Percentiles rank a stretch among this genome's conserved stretches.
Evolutionary conservation across 1,140 invertebrate species (phyloP).

Genomic region (Euglossa dilemma): DNA sequence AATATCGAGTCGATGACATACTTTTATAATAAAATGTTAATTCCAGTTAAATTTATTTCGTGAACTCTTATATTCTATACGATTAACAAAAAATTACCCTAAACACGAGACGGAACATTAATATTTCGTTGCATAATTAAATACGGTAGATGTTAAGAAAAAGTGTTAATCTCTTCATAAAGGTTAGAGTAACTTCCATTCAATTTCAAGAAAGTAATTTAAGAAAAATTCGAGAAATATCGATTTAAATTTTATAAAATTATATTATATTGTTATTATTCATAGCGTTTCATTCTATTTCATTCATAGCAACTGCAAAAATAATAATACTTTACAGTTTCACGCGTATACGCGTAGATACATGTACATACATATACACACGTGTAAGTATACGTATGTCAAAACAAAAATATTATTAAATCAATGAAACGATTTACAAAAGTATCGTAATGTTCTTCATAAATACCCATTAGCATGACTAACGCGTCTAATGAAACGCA

Average conservation of each 20-base stretch:
- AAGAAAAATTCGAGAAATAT: neutral
- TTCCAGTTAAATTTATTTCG: neutral
- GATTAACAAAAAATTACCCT: neutral
- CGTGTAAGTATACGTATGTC: neutral
- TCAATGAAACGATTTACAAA: neutral
- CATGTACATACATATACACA: neutral
- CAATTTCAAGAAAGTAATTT: neutral
- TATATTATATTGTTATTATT: neutral
- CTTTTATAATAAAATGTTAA: neutral
- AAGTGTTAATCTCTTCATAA: neutral
- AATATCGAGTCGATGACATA: neutral
- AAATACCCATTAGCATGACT: neutral
- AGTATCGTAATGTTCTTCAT: neutral
- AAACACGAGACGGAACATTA: neutral
- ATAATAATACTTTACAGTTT: neutral
- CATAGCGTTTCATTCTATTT: neutral
- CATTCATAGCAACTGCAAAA: neutral
- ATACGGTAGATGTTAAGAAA: neutral
- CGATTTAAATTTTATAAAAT: neutral
- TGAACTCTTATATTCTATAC: neutral
- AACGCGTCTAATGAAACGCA: neutral
- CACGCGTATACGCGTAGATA: neutral
- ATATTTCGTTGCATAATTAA: neutral
- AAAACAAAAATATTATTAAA: slow-evolving; percentile 1
- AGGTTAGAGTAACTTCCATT: slow-evolving; percentile 24